phyloP scores from a whole-genome alignment of 2,113 vertebrate genomes.

The Takifugu flavidus region DNA sequence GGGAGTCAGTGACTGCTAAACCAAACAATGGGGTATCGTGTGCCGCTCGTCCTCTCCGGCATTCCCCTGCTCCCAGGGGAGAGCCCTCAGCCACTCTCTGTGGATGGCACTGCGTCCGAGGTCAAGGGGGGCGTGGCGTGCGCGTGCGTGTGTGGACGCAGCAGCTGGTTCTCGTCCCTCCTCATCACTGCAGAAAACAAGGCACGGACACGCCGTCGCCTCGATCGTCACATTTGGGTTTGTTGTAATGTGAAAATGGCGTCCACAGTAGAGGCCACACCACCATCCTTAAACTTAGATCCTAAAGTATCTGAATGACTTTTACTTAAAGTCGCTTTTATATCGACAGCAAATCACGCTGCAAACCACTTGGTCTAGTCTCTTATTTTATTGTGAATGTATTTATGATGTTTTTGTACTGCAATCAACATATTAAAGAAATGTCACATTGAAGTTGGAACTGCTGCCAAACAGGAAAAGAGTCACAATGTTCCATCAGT shows the following conservation, averaged over 20 bases:
- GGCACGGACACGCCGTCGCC: slow-evolving; percentile 43
- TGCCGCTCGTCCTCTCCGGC: slow-evolving; percentile 72
- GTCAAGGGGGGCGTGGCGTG: slow-evolving; percentile 56
- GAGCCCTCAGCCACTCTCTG: slow-evolving; percentile 58
- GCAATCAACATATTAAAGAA: no score
- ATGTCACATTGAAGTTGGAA: no score
- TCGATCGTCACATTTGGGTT: slow-evolving; percentile 50
- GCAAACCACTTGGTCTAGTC: no score
- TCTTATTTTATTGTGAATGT: no score
- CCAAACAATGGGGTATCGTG: slow-evolving; percentile 76
- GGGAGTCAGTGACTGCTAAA: slow-evolving; percentile 68
- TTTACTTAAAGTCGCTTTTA: no score
- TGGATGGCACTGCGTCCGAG: slow-evolving; percentile 64
- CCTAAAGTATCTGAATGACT: no score
- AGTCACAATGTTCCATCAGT: no score
- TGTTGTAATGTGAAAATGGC: neutral
- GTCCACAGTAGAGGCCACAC: slow-evolving; percentile 16
- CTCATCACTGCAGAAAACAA: slow-evolving; percentile 53
- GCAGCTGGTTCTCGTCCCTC: slow-evolving; percentile 70
- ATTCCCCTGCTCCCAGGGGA: slow-evolving; percentile 71
- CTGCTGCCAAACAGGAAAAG: no score
- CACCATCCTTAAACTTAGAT: neutral
- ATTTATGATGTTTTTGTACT: no score
- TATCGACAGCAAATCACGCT: no score
- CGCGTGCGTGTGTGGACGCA: slow-evolving; percentile 9